Percentiles rank a stretch among this genome's conserved stretches.
Conservation (phyloP, 2,888 invertebrate genomes). For the Pyrocoelia pectoralis region DNA sequence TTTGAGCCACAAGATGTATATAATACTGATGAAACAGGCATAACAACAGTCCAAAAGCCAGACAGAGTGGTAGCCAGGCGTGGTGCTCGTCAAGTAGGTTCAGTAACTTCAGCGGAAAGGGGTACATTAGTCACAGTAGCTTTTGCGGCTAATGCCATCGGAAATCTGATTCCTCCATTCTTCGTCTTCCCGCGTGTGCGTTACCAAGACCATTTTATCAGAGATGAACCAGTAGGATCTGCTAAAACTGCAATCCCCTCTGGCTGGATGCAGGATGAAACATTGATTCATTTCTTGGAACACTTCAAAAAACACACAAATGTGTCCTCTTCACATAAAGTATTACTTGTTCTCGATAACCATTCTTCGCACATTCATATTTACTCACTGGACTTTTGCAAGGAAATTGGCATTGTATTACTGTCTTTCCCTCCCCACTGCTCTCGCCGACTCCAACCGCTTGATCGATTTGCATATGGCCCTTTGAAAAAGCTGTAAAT, state of each 20-base stretch:
- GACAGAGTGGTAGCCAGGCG: constrained; percentile 46
- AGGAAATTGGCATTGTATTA: too few species aligned
- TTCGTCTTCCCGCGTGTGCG: constrained; percentile 47
- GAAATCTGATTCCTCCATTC: constrained; percentile 47
- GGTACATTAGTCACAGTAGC: constrained; percentile 45
- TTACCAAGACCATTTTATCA: constrained; percentile 37
- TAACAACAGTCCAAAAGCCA: constrained; percentile 56
- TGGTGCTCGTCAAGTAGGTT: constrained; percentile 48
- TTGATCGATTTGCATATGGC: too few species aligned
- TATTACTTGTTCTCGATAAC: not conserved
- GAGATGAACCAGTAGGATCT: constrained; percentile 33
- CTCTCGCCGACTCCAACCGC: too few species aligned
- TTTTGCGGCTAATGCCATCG: constrained; percentile 44
- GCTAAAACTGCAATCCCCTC: constrained; percentile 32
- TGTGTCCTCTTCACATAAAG: not conserved
- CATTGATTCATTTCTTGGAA: constrained; percentile 27
- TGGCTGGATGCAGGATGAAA: constrained; percentile 40
- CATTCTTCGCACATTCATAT: too few species aligned
- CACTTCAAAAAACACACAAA: constrained; percentile 36
- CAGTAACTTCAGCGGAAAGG: constrained; percentile 47
- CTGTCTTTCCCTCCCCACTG: too few species aligned
- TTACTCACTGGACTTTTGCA: too few species aligned
- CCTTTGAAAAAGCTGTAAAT: too few species aligned
- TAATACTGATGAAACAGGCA: constrained; percentile 54
- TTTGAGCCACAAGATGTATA: constrained; percentile 50